phyloP scores from a whole-genome alignment of 2,797 vertebrate species.

The Sebastes oblongus region DNA sequence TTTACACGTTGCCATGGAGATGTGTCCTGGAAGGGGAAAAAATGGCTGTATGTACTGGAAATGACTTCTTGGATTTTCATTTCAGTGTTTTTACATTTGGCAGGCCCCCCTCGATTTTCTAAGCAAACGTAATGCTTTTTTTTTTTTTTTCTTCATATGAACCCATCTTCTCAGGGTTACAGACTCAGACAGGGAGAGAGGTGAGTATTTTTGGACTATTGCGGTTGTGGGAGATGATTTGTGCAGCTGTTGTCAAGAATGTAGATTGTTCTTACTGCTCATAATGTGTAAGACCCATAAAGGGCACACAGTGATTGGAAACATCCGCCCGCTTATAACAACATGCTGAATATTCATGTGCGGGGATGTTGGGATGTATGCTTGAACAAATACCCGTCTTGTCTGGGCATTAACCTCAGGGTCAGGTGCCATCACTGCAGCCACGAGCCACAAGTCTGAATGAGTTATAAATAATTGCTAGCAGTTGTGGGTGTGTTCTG shows the following conservation, averaged over 20 bases:
- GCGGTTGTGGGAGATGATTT: slow-evolving; percentile 36
- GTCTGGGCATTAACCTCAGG: slow-evolving; percentile 61
- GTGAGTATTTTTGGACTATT: slow-evolving; percentile 39
- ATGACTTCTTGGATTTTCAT: slow-evolving; percentile 77
- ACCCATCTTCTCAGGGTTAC: slow-evolving; percentile 43
- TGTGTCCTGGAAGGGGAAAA: slow-evolving; percentile 61
- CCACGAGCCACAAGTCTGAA: slow-evolving; percentile 59
- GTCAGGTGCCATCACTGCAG: slow-evolving; percentile 64
- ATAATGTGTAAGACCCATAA: slow-evolving; percentile 25
- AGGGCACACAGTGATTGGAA: slow-evolving; percentile 20
- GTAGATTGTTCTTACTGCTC: slow-evolving; percentile 13
- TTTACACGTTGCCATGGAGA: slow-evolving; percentile 81
- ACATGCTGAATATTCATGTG: slow-evolving; percentile 52
- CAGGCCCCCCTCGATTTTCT: slow-evolving; percentile 48
- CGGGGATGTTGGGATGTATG: slow-evolving; percentile 26
- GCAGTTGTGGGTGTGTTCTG: slow-evolving; percentile 64
- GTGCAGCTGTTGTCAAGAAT: slow-evolving; percentile 58
- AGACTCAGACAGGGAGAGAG: slow-evolving; percentile 18
- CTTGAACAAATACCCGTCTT: slow-evolving; percentile 18
- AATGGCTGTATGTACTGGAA: slow-evolving; percentile 76
- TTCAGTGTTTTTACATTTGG: slow-evolving; percentile 70
- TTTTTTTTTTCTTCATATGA: slow-evolving; percentile 34
- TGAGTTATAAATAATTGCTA: slow-evolving; percentile 74
- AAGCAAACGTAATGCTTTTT: slow-evolving; percentile 53
- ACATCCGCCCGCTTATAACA: slow-evolving; percentile 44